A percentile compares a stretch with the other conserved stretches of the same genome.
Conservation (phyloP, 2,888 invertebrate genomes). For the Agrochola litura region DNA sequence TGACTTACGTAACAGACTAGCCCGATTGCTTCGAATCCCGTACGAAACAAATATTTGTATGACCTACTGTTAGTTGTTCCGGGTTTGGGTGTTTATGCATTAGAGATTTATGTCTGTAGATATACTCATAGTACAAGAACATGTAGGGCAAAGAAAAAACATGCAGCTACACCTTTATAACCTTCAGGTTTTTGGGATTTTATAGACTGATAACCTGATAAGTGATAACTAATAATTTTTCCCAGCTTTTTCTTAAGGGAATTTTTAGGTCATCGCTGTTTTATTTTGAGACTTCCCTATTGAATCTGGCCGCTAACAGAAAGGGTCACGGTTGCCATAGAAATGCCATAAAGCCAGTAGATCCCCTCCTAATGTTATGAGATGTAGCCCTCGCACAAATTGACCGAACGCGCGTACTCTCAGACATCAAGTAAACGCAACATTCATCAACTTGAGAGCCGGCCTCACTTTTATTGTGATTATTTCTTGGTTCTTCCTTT, state of each 20-base stretch:
- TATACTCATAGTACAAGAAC: not conserved
- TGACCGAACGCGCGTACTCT: conserved; percentile 46
- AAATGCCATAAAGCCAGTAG: conserved; percentile 55
- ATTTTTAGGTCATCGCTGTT: not conserved
- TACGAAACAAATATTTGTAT: conserved; percentile 45
- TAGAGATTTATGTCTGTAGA: conserved; percentile 31
- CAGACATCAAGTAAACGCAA: conserved; percentile 44
- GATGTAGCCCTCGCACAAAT: conserved; percentile 58
- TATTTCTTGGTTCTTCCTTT: conserved; percentile 54
- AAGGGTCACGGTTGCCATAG: conserved; percentile 54
- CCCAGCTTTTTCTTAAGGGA: too few relatives aligned
- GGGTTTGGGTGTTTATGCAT: conserved; percentile 30
- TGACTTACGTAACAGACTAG: conserved; percentile 20
- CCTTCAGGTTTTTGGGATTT: not conserved
- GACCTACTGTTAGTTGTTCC: conserved; percentile 41
- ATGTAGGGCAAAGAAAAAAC: conserved; percentile 6
- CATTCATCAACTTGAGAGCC: conserved; percentile 59
- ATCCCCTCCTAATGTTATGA: conserved; percentile 59
- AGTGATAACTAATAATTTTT: not conserved
- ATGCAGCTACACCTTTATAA: not conserved
- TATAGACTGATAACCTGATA: not conserved
- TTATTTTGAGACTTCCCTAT: not conserved
- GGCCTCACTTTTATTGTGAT: conserved; percentile 63
- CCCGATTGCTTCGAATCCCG: conserved; percentile 27
- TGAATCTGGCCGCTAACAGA: conserved; percentile 24